Percentiles rank a stretch among this genome's conserved stretches.
phyloP scores from a whole-genome alignment of 2,797 vertebrate species.

The Typhlichthys subterraneus region DNA sequence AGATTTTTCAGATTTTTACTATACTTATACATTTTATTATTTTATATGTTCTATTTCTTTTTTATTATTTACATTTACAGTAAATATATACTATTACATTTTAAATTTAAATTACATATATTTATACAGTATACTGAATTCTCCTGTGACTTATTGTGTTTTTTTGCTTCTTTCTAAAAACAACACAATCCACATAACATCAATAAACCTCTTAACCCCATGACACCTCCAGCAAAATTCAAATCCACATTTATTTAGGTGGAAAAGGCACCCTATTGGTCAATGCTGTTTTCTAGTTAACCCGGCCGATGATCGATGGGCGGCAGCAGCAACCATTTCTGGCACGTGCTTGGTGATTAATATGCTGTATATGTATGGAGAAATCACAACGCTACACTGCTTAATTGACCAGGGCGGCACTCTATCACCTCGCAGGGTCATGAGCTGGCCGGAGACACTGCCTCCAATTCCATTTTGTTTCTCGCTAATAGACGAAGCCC shows the following conservation, averaged over 20 bases:
- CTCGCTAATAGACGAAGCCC: conserved; percentile 45
- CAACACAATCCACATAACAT: conserved; percentile 26
- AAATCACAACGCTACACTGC: conserved; percentile 37
- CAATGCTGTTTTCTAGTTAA: conserved; percentile 52
- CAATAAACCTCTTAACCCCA: conserved; percentile 62
- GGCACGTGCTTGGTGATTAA: conserved; percentile 45
- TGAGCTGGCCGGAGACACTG: conserved; percentile 42
- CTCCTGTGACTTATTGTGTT: too few relatives aligned
- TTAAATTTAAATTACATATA: too few relatives aligned
- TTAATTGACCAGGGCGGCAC: conserved; percentile 58
- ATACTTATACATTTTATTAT: too few relatives aligned
- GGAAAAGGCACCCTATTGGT: conserved; percentile 29
- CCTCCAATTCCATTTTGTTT: conserved; percentile 46
- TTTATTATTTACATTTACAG: too few relatives aligned
- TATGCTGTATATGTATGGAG: conserved; percentile 33
- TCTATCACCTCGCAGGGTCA: conserved; percentile 45
- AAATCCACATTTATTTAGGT: conserved; percentile 52
- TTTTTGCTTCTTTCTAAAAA: conserved; percentile 47
- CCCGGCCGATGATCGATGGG: conserved; percentile 47
- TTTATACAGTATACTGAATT: too few relatives aligned
- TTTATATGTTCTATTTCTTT: too few relatives aligned
- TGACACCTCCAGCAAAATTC: conserved; percentile 42
- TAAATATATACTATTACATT: too few relatives aligned
- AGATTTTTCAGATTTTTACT: too few relatives aligned
- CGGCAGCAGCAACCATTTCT: conserved; percentile 10